These are phyloP conservation scores for Temnopleurus reevesii DNA, from an alignment of 53 echinoderm and acorn worm genomes.

Conservation along the genomic window DNA sequence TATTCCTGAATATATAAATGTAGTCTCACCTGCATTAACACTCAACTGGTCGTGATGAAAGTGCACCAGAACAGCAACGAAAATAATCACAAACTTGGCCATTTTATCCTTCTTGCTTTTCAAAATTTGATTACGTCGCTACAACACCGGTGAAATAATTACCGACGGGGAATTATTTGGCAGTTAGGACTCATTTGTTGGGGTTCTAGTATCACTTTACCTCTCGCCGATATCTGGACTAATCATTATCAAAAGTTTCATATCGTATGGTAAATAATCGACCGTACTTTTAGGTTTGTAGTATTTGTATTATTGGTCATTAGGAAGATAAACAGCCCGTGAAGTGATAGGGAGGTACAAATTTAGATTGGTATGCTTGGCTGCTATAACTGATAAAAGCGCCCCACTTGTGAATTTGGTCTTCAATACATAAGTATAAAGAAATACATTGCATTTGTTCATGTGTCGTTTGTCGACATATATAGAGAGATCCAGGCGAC, in stretches of 20 bases:
- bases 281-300: neutral
- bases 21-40: slow-evolving; percentile 3
- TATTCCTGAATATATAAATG: neutral
- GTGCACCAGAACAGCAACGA: neutral
- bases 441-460: no score
- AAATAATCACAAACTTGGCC: neutral
- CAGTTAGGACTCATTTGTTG: neutral
- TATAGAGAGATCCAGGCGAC: no score
- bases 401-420: no score
- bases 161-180: neutral
- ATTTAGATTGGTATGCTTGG: neutral
- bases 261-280: neutral
- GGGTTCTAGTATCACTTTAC: neutral
- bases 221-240: neutral
- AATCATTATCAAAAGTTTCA: neutral
- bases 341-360: neutral
- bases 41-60: neutral
- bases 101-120: neutral
- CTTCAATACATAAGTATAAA: no score
- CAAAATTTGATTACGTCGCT: neutral
- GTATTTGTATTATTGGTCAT: neutral
- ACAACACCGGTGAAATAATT: neutral
- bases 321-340: neutral
- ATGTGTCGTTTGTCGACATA: no score
- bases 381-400: neutral